Percentiles rank a stretch among this genome's conserved stretches.
Conservation (phyloP, 2,888 invertebrate species). For the Mechanitis messenoides region DNA sequence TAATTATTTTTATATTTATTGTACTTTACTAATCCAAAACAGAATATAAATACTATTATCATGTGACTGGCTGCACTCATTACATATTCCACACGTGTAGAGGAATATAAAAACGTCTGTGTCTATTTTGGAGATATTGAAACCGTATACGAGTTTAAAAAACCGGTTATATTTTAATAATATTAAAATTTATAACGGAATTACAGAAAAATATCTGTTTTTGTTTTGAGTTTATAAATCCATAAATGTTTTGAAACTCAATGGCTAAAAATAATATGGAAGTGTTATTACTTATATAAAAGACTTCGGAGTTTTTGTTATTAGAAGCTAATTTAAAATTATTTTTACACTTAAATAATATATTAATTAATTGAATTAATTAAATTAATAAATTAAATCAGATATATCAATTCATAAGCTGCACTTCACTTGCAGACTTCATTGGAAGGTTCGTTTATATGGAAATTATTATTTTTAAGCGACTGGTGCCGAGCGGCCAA, state of each 20-base stretch:
- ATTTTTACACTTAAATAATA: not conserved
- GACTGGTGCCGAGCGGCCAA: constrained; percentile 29
- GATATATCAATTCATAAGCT: no score
- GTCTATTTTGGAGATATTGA: constrained; percentile 12
- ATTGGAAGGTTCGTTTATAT: constrained; percentile 33
- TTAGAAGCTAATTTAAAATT: no score
- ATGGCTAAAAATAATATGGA: no score
- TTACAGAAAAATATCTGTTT: constrained; percentile 4
- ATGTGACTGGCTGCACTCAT: no score
- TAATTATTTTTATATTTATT: no score
- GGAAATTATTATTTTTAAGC: constrained; percentile 32
- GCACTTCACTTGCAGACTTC: constrained; percentile 2
- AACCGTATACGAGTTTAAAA: constrained; percentile 3
- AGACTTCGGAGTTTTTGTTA: no score
- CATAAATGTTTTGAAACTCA: no score
- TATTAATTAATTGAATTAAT: not conserved
- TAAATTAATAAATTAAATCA: no score
- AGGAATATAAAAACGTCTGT: constrained; percentile 2
- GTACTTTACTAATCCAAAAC: no score
- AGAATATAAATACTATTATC: no score
- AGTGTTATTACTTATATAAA: no score
- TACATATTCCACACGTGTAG: not conserved
- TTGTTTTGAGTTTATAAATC: not conserved
- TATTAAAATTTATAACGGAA: constrained; percentile 21
- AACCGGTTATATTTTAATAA: constrained; percentile 12